These are phyloP conservation scores for Manacus vitellinus DNA, from an alignment of 2,113 vertebrate genomes.

Conservation along the genomic window DNA sequence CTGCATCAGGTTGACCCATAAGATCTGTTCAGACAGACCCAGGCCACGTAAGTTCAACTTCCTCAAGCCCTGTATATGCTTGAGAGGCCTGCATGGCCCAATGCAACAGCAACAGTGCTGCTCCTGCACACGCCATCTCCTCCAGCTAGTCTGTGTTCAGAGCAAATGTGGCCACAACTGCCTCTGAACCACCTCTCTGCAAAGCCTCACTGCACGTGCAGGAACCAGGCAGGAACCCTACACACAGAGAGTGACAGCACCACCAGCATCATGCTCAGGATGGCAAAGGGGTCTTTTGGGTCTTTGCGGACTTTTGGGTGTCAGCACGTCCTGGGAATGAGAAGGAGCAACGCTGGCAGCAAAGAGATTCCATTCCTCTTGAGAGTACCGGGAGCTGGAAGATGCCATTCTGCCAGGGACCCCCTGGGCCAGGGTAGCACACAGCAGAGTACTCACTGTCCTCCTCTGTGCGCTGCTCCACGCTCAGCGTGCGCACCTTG, in stretches of 20 bases:
- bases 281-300: background rate
- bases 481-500: slow-evolving; percentile 87
- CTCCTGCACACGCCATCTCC: background rate
- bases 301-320: background rate
- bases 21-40: background rate
- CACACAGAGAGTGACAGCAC: background rate
- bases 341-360: background rate
- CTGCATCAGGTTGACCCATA: background rate
- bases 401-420: background rate
- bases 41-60: background rate
- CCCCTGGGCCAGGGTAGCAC: background rate
- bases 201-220: background rate
- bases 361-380: background rate
- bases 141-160: background rate
- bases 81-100: background rate
- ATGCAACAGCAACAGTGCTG: background rate
- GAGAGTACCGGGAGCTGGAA: background rate
- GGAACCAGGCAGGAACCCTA: background rate
- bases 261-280: background rate
- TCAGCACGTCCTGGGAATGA: background rate
- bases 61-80: background rate
- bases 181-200: background rate
- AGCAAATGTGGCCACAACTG: background rate
- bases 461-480: slow-evolving; percentile 92
- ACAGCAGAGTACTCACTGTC: slow-evolving; percentile 85